These are phyloP conservation scores for Odontesthes bonariensis DNA, from an alignment of 2,113 vertebrate species.

Conservation along the genomic window DNA sequence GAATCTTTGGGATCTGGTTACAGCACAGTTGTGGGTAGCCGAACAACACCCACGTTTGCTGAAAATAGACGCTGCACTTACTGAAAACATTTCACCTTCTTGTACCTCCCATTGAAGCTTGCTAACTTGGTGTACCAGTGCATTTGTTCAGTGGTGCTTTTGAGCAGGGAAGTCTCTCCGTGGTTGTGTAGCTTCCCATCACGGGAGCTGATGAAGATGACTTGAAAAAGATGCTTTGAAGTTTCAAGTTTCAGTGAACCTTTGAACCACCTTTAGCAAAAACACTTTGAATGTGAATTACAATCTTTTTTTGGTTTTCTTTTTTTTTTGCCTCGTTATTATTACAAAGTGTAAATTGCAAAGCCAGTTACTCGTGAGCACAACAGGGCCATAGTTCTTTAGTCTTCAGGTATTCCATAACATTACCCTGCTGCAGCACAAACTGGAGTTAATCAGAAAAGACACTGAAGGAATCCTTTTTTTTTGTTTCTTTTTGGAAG, in stretches of 20 bases:
- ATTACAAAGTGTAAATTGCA: conserved; percentile 22
- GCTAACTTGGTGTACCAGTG: conserved; percentile 36
- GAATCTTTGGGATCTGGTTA: conserved; percentile 32
- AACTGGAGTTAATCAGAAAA: background rate
- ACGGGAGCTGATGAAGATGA: conserved; percentile 29
- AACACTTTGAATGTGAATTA: conserved; percentile 61
- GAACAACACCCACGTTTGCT: conserved; percentile 34
- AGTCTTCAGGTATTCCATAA: conserved; percentile 4
- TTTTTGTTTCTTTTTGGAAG: background rate
- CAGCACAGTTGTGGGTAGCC: conserved; percentile 40
- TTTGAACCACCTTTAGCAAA: conserved; percentile 38
- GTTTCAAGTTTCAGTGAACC: conserved; percentile 28
- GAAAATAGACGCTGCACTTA: conserved; percentile 56
- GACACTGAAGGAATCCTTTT: background rate
- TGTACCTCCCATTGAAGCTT: conserved; percentile 58
- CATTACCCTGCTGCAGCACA: conserved; percentile 20
- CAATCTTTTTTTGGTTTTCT: conserved; percentile 26
- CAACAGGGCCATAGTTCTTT: conserved; percentile 33
- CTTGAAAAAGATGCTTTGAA: conserved; percentile 49
- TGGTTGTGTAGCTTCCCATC: conserved; percentile 17
- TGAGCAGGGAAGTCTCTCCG: conserved; percentile 7
- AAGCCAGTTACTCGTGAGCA: conserved; percentile 53
- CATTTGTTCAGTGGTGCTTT: conserved; percentile 18
- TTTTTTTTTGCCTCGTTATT: conserved; percentile 41
- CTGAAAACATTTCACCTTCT: conserved; percentile 47